phyloP scores from a whole-genome alignment of 2,888 invertebrate genomes.

The Nemapogon koenigi region DNA sequence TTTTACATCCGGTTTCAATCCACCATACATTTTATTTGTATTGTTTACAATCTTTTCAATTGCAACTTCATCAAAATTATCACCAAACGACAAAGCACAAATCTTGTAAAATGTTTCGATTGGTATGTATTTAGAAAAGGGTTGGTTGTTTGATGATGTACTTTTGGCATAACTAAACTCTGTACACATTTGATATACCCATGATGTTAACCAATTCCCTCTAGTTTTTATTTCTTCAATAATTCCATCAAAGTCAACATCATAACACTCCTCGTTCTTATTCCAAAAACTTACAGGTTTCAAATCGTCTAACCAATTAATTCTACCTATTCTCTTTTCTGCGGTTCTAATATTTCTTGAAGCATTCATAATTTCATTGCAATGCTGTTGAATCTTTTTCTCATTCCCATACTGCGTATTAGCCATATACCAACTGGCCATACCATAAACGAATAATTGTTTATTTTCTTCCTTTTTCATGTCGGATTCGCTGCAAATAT shows the following conservation, averaged over 20 bases:
- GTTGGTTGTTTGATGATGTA: conserved; percentile 58
- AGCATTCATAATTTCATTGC: conserved; percentile 22
- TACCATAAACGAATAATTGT: conserved; percentile 38
- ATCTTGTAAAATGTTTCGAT: conserved; percentile 41
- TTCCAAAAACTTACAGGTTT: conserved; percentile 20
- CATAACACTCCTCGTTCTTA: conserved; percentile 25
- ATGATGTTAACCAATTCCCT: conserved; percentile 35
- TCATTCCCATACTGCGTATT: conserved; percentile 37
- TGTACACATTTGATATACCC: conserved; percentile 79
- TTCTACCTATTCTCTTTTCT: conserved; percentile 17
- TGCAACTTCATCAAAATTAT: conserved; percentile 32
- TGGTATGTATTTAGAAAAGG: conserved; percentile 60
- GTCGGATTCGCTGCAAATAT: conserved; percentile 36
- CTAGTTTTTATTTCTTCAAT: conserved; percentile 25
- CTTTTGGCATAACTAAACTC: conserved; percentile 80
- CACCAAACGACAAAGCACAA: conserved; percentile 46
- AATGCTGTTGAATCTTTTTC: conserved; percentile 28
- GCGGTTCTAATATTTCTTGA: conserved; percentile 18
- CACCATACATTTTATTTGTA: conserved; percentile 58
- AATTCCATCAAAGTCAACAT: conserved; percentile 34
- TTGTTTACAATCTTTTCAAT: conserved; percentile 36
- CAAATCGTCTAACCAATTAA: conserved; percentile 3
- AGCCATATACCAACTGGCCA: conserved; percentile 29
- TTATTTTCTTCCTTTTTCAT: conserved; percentile 33
- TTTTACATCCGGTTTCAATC: conserved; percentile 46